Evolutionary conservation across 2,888 invertebrate genomes (phyloP), one percentile per base, ranked within the genome.

Genomic region (Suillia variegata): DNA sequence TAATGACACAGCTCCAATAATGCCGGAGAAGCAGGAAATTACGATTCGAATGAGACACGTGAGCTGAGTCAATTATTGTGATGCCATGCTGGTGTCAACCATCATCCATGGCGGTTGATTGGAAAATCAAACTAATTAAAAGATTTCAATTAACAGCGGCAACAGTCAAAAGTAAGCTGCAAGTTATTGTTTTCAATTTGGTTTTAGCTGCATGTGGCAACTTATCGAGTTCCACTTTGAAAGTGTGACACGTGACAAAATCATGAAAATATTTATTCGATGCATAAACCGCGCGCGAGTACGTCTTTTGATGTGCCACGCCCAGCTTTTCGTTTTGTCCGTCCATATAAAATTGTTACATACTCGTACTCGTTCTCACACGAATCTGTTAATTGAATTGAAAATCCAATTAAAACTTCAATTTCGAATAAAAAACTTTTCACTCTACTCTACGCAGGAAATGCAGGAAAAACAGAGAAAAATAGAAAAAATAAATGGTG

Each of bases 401-500:
- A 70, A 76, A 79, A 78, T 76, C 75, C 79, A 79, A 78, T 78
- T 78, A 79, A 77, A 78, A 77, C 70, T 77, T 78, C 63, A 71
- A 68, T 71, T 72, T 69, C 58, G n/a, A n/a, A n/a, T n/a, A n/a
- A n/a, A 68, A 74, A 75, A 67, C 67, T 65, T 70, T 58, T 45
- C n/a, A n/a, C n/a, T n/a, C n/a, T n/a, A n/a, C n/a, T n/a, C n/a
- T 59, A 62, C 65, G 60, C 62, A 60, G 56, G 20, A 18, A n/a
- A 22, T 34, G 53, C 53, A 24, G 24, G 15, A 50, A n/a, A 24
- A 48, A 18, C 4, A 17, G 20, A 45, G 3, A 20, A n/a, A 50
- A 38, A 12, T 13, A 54, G 20, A 18, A 33, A 47, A 26, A 17
- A 15, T 38, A 22, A 24, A n/a, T 38, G 50, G 18, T 12, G 20